These are phyloP conservation scores for Lemur catta DNA, from an alignment of 2,797 vertebrate genomes.

Conservation along the genomic window DNA sequence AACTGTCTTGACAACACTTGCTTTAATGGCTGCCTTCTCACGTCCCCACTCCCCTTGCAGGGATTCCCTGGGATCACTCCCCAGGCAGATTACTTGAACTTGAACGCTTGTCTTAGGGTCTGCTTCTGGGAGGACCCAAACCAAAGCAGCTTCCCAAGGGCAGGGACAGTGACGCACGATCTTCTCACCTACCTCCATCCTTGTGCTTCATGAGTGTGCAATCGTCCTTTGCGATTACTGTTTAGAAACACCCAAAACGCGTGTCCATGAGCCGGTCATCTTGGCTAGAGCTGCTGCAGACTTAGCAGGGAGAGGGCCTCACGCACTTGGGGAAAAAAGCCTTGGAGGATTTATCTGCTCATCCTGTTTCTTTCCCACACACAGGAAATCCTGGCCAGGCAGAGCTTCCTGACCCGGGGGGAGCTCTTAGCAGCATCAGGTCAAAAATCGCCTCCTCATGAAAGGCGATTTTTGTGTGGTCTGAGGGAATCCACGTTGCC, in stretches of 20 bases:
- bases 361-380: constrained; percentile 71
- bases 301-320: background rate
- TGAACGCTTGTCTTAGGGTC: background rate
- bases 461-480: background rate
- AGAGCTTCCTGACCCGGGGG: constrained; percentile 40
- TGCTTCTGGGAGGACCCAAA: background rate
- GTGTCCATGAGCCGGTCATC: background rate
- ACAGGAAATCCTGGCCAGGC: constrained; percentile 70
- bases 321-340: background rate
- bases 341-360: constrained; percentile 47
- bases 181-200: background rate
- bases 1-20: background rate
- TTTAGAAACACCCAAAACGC: constrained; percentile 16
- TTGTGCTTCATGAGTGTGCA: background rate
- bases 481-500: background rate
- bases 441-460: background rate
- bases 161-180: background rate
- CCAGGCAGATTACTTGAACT: background rate
- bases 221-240: background rate
- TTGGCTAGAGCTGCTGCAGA: background rate
- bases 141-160: background rate
- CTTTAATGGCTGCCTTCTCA: background rate
- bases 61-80: background rate
- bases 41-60: background rate
- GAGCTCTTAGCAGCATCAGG: background rate